Evolutionary conservation across 1,140 invertebrate species (phyloP), one percentile per base, ranked within the genome.

Genomic region (Bombyx mori): DNA sequence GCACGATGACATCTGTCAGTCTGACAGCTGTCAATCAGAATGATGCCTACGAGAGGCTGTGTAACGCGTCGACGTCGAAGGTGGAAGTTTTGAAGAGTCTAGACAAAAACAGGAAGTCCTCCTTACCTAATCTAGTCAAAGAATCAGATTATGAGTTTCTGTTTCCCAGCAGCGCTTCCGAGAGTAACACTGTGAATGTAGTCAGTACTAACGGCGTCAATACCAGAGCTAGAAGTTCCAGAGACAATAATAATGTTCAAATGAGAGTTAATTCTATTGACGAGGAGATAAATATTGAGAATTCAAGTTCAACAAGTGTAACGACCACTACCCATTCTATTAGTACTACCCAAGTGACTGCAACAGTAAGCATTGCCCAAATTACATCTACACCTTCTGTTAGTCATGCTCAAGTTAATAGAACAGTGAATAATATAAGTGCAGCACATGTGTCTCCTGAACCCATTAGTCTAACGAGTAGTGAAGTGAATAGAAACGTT

Each of bases 131-230:
- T 68, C 58, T 86, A 52, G 79, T 82, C 1, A 53, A 49, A 1
- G 79, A 82, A 8, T 69, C 75, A 1, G 66, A 73, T 2, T 86
- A 86, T 12, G 83, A 86, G 57, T 84, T 72, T 58, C 52, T 84
- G 35, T 86, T 73, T 59, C 71, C 76, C 1, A 71, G 66, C 2
- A 35, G 26, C 4, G 26, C 26, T 5, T 35, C 26, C 60, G 58
- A 70, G 67, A 71, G 68, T 70, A 51, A 51, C 26, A 26, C 8
- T 51, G 50, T 51, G 18, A 51, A 22, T 35, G 26, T 51, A 10
- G 50, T 51, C 42, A 35, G 50, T 8, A 51, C 18, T 51, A 51
- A 51, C n/a, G 50, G 26, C 50, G 42, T 5, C 26, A 51, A 7
- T 35, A 3, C 18, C 26, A 35, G 26, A 35, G 26, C 4, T 5